Conservation (phyloP, 2,113 vertebrate species). For the Cyprichromis sp. region DNA sequence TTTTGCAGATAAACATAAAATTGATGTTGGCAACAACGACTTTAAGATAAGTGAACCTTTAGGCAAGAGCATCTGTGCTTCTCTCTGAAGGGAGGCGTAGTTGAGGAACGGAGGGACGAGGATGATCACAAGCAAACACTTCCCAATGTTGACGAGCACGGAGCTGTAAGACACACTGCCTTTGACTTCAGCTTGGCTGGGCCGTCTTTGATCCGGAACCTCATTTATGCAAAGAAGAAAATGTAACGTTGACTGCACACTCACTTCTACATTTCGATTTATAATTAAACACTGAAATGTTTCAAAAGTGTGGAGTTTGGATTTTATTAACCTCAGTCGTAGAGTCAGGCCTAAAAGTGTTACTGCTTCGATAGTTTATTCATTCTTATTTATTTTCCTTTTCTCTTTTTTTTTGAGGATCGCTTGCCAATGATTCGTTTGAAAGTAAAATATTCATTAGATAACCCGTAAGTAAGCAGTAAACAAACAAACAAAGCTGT, state of each 20-base stretch:
- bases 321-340: background rate
- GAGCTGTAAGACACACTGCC: slow-evolving; percentile 37
- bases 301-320: background rate
- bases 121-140: slow-evolving; percentile 70
- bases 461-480: background rate
- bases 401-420: background rate
- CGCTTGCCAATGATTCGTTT: background rate
- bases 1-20: background rate
- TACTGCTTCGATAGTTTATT: background rate
- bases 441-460: background rate
- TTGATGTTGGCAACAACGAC: background rate
- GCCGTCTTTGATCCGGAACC: background rate
- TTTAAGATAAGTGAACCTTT: slow-evolving; percentile 50
- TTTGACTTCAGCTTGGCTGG: background rate
- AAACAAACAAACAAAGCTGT: background rate
- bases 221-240: background rate
- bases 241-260: background rate
- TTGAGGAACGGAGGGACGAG: slow-evolving; percentile 76
- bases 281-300: background rate
- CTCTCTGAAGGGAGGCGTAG: slow-evolving; percentile 76
- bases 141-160: slow-evolving; percentile 57
- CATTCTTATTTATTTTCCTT: background rate
- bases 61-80: slow-evolving; percentile 68
- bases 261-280: background rate
- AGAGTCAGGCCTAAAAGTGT: background rate